Evolutionary conservation across 2,797 vertebrate genomes (phyloP).

Genomic region (Bradypodion ventrale): DNA sequence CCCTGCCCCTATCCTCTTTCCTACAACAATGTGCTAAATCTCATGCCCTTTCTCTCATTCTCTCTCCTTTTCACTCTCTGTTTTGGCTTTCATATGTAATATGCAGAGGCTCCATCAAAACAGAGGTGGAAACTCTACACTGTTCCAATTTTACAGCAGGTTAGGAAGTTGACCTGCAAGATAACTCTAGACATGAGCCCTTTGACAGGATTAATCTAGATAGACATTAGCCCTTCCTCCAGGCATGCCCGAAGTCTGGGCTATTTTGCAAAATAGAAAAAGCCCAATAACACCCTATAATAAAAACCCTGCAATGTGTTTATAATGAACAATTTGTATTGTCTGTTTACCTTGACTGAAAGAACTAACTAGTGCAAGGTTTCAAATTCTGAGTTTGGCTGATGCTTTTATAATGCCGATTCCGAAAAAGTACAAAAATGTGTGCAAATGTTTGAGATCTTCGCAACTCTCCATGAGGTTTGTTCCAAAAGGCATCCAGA

Average conservation of each 20-base stretch:
- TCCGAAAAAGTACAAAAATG: no score
- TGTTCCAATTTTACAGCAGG: background rate
- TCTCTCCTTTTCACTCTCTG: background rate
- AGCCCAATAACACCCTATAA: slow-evolving; percentile 19
- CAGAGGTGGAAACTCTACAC: background rate
- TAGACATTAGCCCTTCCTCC: background rate
- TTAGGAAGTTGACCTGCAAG: slow-evolving; percentile 5
- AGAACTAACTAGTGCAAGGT: background rate
- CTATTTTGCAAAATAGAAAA: background rate
- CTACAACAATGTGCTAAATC: background rate
- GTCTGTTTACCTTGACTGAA: slow-evolving; percentile 14
- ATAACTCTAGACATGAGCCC: background rate
- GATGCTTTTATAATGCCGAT: no score
- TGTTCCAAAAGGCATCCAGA: no score
- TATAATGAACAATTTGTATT: slow-evolving; percentile 19
- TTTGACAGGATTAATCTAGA: slow-evolving; percentile 27
- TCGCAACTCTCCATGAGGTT: no score
- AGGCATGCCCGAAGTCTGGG: background rate
- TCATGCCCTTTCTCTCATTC: no score
- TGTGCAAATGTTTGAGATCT: no score
- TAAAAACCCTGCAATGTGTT: slow-evolving; percentile 19
- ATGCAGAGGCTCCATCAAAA: background rate
- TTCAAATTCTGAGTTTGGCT: no score
- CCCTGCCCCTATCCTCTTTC: background rate
- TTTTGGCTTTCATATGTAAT: background rate